A percentile compares a stretch with the other conserved stretches of the same genome.
These are phyloP conservation scores for Hirudinaria manillensis DNA, from an alignment of 2,888 invertebrate genomes.

Conservation along the genomic window DNA sequence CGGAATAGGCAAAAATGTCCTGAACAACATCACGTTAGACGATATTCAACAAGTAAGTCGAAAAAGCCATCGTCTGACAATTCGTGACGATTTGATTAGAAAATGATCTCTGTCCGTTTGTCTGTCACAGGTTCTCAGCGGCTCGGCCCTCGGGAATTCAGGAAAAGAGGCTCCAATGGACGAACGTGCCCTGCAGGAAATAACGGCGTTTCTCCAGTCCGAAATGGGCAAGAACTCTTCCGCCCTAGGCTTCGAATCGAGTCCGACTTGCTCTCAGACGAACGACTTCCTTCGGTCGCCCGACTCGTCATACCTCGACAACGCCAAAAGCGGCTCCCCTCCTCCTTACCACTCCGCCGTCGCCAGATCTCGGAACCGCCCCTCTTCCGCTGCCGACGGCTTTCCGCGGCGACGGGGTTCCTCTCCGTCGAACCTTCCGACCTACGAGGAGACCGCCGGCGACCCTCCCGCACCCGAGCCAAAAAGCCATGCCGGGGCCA, in stretches of 20 bases:
- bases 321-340: not conserved
- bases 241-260: not conserved
- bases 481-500: slow-evolving; percentile 17
- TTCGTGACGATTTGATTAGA: not conserved
- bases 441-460: not conserved
- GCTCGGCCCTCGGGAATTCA: not conserved
- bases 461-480: not conserved
- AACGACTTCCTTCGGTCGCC: not conserved
- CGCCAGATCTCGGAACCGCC: not conserved
- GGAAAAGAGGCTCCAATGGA: slow-evolving; percentile 29
- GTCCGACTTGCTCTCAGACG: not conserved
- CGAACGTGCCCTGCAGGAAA: slow-evolving; percentile 31
- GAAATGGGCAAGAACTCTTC: slow-evolving; percentile 16
- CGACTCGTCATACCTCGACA: not conserved
- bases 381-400: not conserved
- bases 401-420: not conserved
- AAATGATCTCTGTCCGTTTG: not conserved
- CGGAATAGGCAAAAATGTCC: slow-evolving; percentile 5
- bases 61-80: not conserved
- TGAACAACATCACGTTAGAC: slow-evolving; percentile 29
- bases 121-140: slow-evolving; percentile 19
- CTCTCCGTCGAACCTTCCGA: not conserved
- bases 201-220: slow-evolving; percentile 34
- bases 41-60: slow-evolving; percentile 27
- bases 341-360: not conserved